These are phyloP conservation scores for Brachystomella parvula DNA, from an alignment of 1,140 invertebrate species.

Conservation along the genomic window DNA sequence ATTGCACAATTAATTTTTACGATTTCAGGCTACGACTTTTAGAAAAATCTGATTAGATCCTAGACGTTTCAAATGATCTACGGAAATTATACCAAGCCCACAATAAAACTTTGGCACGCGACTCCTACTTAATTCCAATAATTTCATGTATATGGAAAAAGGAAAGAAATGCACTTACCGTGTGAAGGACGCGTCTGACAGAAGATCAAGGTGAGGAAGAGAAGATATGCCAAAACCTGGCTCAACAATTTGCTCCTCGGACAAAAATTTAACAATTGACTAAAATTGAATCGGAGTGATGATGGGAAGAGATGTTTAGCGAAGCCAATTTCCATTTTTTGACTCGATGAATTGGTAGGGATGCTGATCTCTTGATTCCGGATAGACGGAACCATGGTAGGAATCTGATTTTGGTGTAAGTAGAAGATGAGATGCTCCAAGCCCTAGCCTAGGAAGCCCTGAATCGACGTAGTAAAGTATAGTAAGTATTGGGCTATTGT, in stretches of 20 bases:
- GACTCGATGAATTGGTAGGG: background rate
- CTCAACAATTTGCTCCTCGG: no score
- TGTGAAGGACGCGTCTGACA: background rate
- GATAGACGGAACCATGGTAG: background rate
- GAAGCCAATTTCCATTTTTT: background rate
- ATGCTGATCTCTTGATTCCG: background rate
- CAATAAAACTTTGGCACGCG: no score
- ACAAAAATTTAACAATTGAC: no score
- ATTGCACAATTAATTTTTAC: no score
- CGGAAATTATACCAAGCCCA: background rate
- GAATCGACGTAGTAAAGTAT: background rate
- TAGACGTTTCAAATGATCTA: background rate
- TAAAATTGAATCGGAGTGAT: background rate
- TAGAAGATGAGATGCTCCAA: no score
- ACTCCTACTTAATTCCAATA: slow-evolving; percentile 3
- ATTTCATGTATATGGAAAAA: background rate
- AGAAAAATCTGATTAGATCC: background rate
- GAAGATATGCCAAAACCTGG: background rate
- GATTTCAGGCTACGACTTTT: background rate
- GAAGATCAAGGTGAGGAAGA: background rate
- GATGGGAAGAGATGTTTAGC: background rate
- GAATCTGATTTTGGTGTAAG: no score
- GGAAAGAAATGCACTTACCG: slow-evolving; percentile 2
- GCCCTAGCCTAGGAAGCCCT: no score
- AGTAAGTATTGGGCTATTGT: background rate